phyloP scores from a whole-genome alignment of 2,797 vertebrate species.

The Semaprochilodus insignis region DNA sequence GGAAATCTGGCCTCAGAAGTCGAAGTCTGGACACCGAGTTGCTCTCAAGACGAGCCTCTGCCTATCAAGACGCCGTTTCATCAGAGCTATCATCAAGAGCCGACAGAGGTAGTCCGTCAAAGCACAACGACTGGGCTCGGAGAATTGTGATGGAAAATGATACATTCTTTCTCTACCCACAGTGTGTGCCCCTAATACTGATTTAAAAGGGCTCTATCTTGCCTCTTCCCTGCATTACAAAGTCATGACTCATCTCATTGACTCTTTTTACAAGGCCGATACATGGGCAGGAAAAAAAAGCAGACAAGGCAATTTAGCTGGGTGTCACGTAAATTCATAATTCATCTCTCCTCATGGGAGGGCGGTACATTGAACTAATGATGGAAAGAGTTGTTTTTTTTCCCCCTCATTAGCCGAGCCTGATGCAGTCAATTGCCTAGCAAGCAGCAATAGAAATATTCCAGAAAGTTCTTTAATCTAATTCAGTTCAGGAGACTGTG shows the following conservation, averaged over 20 bases:
- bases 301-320: slow-evolving; percentile 49
- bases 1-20: slow-evolving; percentile 4
- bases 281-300: slow-evolving; percentile 27
- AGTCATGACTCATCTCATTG: slow-evolving; percentile 66
- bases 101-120: background rate
- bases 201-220: slow-evolving; percentile 59
- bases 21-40: background rate
- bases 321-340: slow-evolving; percentile 41
- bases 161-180: slow-evolving; percentile 20
- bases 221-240: slow-evolving; percentile 62
- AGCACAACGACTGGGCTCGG: background rate
- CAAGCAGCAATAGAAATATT: slow-evolving; percentile 10
- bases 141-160: background rate
- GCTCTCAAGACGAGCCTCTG: background rate
- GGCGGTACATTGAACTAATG: slow-evolving; percentile 22
- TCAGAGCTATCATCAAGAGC: background rate
- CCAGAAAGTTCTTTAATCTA: slow-evolving; percentile 31
- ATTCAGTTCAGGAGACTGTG: slow-evolving; percentile 8
- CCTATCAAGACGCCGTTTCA: background rate
- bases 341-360: slow-evolving; percentile 35
- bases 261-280: slow-evolving; percentile 62
- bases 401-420: slow-evolving; percentile 14
- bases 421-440: slow-evolving; percentile 13
- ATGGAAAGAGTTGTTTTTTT: slow-evolving; percentile 21
- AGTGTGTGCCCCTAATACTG: slow-evolving; percentile 15